phyloP scores from a whole-genome alignment of 2,888 invertebrate species.

The Penaeus monodon region DNA sequence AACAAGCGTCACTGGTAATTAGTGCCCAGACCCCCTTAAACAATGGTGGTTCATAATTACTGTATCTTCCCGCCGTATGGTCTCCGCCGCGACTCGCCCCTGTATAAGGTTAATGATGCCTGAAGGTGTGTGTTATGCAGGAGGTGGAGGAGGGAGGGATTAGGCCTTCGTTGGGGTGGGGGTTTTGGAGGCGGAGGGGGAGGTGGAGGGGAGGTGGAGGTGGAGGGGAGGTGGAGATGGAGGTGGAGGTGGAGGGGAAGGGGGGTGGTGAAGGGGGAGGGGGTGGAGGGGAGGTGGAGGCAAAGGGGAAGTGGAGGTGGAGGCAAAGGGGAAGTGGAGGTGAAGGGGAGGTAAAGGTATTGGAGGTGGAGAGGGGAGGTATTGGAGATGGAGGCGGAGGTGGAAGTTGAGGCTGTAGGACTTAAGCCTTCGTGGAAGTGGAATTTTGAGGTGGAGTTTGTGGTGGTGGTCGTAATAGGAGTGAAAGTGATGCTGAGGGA shows the following conservation, averaged over 20 bases:
- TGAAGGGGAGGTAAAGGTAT: background rate
- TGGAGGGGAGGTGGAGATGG: conserved; percentile 1
- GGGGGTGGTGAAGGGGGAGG: background rate
- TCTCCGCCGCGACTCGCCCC: background rate
- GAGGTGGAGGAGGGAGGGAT: background rate
- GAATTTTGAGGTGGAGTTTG: no score
- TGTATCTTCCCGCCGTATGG: conserved; percentile 34
- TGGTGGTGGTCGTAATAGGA: no score
- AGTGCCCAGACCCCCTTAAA: conserved; percentile 42
- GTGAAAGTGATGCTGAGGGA: no score
- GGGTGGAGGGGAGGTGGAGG: background rate
- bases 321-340: background rate
- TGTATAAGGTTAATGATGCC: conserved; percentile 43
- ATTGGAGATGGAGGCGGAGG: no score
- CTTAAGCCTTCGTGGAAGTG: no score
- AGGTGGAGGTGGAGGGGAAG: background rate
- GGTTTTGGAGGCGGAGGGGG: conserved; percentile 7
- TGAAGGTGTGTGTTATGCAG: conserved; percentile 44
- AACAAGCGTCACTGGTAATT: conserved; percentile 56
- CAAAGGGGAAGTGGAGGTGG: background rate
- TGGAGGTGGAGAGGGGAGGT: background rate
- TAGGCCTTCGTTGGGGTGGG: conserved; percentile 1
- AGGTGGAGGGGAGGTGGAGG: background rate
- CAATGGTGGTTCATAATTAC: conserved; percentile 41
- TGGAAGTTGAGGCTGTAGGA: no score